Evolutionary conservation across 2,113 vertebrate genomes (phyloP), one percentile per base, ranked within the genome.

Genomic region (Urocynchramus pylzowi): DNA sequence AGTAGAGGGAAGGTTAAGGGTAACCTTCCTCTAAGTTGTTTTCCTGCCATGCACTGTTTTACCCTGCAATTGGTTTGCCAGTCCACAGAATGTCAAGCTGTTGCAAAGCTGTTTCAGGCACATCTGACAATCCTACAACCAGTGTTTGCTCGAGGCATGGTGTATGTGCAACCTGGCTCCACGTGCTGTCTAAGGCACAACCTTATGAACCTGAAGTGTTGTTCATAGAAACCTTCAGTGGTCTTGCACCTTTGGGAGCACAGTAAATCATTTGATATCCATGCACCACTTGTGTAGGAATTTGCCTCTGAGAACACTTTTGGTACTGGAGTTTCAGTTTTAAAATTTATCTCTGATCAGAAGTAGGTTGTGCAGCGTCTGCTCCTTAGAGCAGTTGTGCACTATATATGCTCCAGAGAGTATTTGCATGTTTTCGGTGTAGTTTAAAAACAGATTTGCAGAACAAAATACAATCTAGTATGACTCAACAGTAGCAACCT

Each of bases 171-270:
- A 6, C 44, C 52, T 41, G 33, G 28, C 13, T 75, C 68, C 47
- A 31, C 0, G 0, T 28, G 18, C 28, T 3, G 12, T 30, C 42
- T 57, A 24, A 74, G 30, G 52, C 17, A 41, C 41, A 61, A 42
- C 11, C 15, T 3, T 10, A 13, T 28, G 63, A 75, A 65, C 33
- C 16, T 27, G 69, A 65, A 56, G 74, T n/a, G 42, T 10, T 74
- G 24, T n/a, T 61, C 42, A 14, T 3, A 21, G 31, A 70, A 21
- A 56, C 11, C 45, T 56, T 30, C 37, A 24, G 41, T 24, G 13
- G 10, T 17, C 45, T 84, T 44, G 21, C 18, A 75, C 3, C 27
- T 64, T 56, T 45, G 13, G 17, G 42, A 81, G 28, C 10, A 12
- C 8, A 45, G 20, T 30, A 61, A 73, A 87, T 50, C 16, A 39